A percentile compares a stretch with the other conserved stretches of the same genome.
Evolutionary conservation across 1,140 invertebrate species (phyloP).

Genomic region (Parapsyche elsis): DNA sequence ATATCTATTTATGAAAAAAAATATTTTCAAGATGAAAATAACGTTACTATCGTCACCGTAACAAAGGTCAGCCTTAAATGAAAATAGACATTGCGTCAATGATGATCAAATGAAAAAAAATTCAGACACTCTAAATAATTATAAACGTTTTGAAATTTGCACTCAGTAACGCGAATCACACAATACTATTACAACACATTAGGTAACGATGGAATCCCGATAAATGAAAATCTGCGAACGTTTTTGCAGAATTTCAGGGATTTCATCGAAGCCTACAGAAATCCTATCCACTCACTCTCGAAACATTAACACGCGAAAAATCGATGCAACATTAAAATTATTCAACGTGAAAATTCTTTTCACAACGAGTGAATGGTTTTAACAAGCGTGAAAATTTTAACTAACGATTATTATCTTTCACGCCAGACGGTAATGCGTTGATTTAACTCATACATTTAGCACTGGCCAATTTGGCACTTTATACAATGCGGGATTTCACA

Average conservation of each 20-base stretch:
- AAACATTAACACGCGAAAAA: too few species aligned
- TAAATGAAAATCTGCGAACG: conserved; percentile 2
- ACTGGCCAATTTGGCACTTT: too few species aligned
- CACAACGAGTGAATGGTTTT: too few species aligned
- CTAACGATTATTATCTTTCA: too few species aligned
- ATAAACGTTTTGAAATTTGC: background rate
- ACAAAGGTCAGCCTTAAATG: conserved; percentile 18
- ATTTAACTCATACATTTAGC: too few species aligned
- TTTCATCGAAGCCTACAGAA: background rate
- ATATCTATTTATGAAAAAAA: too few species aligned
- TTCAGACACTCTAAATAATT: background rate
- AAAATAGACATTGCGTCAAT: conserved; percentile 29
- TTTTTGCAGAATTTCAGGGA: background rate
- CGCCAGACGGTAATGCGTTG: too few species aligned
- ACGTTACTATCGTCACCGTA: background rate
- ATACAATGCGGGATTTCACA: too few species aligned
- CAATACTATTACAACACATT: background rate
- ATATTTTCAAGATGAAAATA: conserved; percentile 17
- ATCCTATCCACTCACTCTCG: too few species aligned
- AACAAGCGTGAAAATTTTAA: too few species aligned
- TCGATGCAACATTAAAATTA: too few species aligned
- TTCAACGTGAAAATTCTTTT: too few species aligned
- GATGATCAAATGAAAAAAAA: background rate
- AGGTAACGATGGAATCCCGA: background rate
- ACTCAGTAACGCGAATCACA: background rate